Base-by-base conservation (phyloP, 2,113 vertebrate species). In the Pteronura brasiliensis region DNA sequence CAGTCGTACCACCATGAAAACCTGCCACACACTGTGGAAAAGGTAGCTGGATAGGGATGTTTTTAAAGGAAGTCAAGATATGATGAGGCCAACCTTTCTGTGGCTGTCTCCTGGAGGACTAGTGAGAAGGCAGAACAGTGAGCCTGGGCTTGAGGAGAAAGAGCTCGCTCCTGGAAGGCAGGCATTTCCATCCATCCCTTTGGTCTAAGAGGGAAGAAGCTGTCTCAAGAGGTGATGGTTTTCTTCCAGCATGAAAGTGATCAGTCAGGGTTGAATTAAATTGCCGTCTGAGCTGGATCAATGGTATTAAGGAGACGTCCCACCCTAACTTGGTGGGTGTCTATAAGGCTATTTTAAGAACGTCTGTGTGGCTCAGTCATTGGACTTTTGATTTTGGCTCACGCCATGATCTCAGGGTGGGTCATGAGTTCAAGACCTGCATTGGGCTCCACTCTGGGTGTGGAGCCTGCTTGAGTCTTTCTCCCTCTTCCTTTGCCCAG, bases 291-390 rank as follows among this genome's bases (percentile, higher is more conserved):
- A 65, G 39, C 14, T 6, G 44, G 39, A 15, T 57, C 15, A 0
- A 6, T 3, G 36, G 23, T 14, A 6, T 42, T 25, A 39, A 6
- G 44, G 21, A 59, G 57, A 1, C 52, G 17, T 42, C 0, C 17
- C 21, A 3, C 17, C 17, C 4, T 1, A 29, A 20, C 42, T 9
- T 0, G 0, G 14, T 18, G 14, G 14, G 36, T 1, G 21, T 36
- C 44, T 13, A 0, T 0, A 36, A 52, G 15, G 42, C 71, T 21
- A 20, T 0, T 10, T 17, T 18, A 47, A 18, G 34, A 20, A n/a
- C 8, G 2, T n/a, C 18, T 69, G 67, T 18, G 34, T 36, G 18
- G 18, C 67, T 69, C 34, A 69, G 34, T 36, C 34, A 36, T 69
- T 69, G 67, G 67, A 36, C 34, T 36, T 11, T 55, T 55, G 52